Evolutionary conservation across 2,113 vertebrate genomes (phyloP), one percentile per base, ranked within the genome.

Genomic region (Rhizomys pruinosus): DNA sequence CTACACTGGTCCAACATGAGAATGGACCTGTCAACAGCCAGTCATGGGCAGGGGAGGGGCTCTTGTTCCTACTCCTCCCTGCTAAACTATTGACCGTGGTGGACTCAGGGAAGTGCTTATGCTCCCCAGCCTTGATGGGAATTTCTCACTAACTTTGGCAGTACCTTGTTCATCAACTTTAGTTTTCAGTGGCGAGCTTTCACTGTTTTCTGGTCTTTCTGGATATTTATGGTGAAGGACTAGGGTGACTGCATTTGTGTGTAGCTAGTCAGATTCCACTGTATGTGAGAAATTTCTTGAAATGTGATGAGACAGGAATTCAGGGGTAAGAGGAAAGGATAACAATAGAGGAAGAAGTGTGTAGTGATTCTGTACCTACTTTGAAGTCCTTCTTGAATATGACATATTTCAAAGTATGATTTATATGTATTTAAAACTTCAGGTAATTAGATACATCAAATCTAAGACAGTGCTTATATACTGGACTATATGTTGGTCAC

Each of bases 371-470:
- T 90, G 39, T 2, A 79, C 25, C 13, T 79, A 73, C 44, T 79
- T 37, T 66, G 84, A 87, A 91, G 87, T 66, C 15, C 42, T 76
- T 81, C 89, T 93, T 89, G 77, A 92, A 55, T 84, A 87, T 93
- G 44, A 29, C n/a, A 52, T 81, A 76, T 77, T 89, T 89, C 57
- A 89, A 76, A 77, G 63, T 74, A 5, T 81, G 34, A 82, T 94
- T 89, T 80, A 39, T n/a, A 72, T 73, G 59, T 37, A 77, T 94
- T 78, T 72, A n/a, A 52, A 82, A 77, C 84, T 72, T 96, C 32
- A 87, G 69, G 77, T 91, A 82, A 91, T 89, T 94, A 82, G 74
- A 66, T 66, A 73, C 59, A 86, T 59, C n/a, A 66, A 85, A 79
- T 87, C 16, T 2, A 85, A 73, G 34, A 25, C 2, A 42, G 39